phyloP scores from a whole-genome alignment of 2,888 invertebrate genomes.

The Dendrolimus pini region DNA sequence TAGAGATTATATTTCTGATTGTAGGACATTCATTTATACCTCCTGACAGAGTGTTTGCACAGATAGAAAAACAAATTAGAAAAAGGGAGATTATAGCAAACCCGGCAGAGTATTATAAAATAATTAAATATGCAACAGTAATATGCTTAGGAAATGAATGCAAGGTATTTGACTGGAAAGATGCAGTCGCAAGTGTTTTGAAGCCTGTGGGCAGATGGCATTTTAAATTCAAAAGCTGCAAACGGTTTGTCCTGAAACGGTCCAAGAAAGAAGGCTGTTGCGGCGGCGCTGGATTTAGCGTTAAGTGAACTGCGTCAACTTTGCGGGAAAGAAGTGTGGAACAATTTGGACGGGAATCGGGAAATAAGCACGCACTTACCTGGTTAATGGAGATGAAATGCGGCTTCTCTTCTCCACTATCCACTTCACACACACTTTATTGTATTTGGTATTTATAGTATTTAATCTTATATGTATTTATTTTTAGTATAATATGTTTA shows the following conservation, averaged over 20 bases:
- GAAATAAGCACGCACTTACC: too few species aligned
- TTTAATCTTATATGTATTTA: too few species aligned
- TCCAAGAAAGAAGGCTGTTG: conserved; percentile 14
- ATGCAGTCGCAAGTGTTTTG: too few species aligned
- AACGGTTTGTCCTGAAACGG: conserved; percentile 15
- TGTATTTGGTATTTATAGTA: too few species aligned
- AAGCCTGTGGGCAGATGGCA: conserved; percentile 17
- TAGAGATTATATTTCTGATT: conserved; percentile 4
- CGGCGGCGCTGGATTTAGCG: too few species aligned
- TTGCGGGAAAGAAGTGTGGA: too few species aligned
- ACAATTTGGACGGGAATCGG: too few species aligned
- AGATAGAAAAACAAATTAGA: conserved; percentile 1
- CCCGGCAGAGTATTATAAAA: conserved; percentile 5
- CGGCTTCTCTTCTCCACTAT: too few species aligned
- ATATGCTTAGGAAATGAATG: conserved; percentile 8
- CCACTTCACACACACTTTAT: too few species aligned
- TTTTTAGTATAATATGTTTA: too few species aligned
- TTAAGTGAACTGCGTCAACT: too few species aligned
- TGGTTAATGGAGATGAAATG: too few species aligned
- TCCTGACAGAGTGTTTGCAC: conserved; percentile 5
- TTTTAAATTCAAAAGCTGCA: conserved; percentile 15
- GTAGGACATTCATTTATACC: conserved; percentile 5
- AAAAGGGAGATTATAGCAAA: neutral
- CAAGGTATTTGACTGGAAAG: conserved; percentile 18
- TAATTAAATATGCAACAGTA: conserved; percentile 6